phyloP scores from a whole-genome alignment of 2,888 invertebrate genomes.

The Nasonovia ribisnigri region DNA sequence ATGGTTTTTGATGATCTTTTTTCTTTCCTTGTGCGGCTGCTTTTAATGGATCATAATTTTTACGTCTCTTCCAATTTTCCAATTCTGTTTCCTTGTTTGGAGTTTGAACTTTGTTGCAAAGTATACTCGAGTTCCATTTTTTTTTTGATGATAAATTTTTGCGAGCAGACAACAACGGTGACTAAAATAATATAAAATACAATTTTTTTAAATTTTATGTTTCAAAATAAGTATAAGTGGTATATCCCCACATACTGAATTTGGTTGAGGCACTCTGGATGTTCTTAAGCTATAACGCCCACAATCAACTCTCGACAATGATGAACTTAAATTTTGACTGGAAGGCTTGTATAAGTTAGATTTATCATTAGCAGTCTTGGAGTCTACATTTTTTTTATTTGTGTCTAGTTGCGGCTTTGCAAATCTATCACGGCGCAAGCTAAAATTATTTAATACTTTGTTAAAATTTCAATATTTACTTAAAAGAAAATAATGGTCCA shows the following conservation, averaged over 20 bases:
- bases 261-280: constrained; percentile 69
- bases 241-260: constrained; percentile 59
- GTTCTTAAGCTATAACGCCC: constrained; percentile 78
- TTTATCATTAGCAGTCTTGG: constrained; percentile 54
- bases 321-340: constrained; percentile 57
- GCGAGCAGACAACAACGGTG: constrained; percentile 66
- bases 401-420: constrained; percentile 69
- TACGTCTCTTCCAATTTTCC: constrained; percentile 96
- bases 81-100: constrained; percentile 80
- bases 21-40: constrained; percentile 89
- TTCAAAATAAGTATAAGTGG: not conserved
- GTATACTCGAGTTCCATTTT: constrained; percentile 60
- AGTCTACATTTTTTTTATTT: constrained; percentile 46
- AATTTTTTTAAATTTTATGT: not conserved
- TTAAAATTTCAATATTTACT: not conserved
- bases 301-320: constrained; percentile 75
- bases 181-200: constrained; percentile 64
- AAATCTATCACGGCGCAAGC: constrained; percentile 77
- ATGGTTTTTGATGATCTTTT: constrained; percentile 70
- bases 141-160: constrained; percentile 61
- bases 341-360: constrained; percentile 40
- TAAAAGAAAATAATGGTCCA: not conserved
- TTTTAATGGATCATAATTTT: constrained; percentile 95
- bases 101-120: constrained; percentile 46
- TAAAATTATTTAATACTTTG: constrained; percentile 66